Conservation (phyloP, 2,797 vertebrate genomes). For the Nasua narica region DNA sequence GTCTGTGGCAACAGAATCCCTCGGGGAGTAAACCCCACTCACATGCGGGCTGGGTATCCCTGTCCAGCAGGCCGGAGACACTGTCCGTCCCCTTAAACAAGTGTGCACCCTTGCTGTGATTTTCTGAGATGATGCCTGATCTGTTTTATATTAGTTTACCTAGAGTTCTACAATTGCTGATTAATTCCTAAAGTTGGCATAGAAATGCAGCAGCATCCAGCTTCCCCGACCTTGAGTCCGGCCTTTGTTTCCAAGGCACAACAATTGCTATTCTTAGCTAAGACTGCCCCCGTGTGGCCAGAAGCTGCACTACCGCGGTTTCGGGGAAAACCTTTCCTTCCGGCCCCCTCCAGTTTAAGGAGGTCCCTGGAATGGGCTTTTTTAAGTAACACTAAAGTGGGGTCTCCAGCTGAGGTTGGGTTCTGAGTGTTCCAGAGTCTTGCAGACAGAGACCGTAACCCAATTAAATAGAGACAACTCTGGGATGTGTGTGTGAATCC, state of each 20-base stretch:
- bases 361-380: not conserved
- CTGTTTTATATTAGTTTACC: not conserved
- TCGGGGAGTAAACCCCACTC: fast-evolving
- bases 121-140: not conserved
- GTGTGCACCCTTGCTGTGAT: fast-evolving
- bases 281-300: constrained; percentile 58
- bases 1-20: not conserved
- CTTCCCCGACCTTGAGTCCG: not conserved
- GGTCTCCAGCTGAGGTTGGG: not conserved
- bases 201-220: not conserved
- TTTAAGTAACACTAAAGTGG: not conserved
- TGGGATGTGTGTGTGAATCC: no score
- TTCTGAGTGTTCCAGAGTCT: not conserved
- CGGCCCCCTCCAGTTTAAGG: fast-evolving
- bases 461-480: not conserved
- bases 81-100: fast-evolving
- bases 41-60: fast-evolving
- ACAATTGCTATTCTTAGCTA: not conserved
- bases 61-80: fast-evolving
- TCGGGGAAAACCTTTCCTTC: no score
- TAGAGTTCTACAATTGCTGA: fast-evolving
- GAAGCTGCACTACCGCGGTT: not conserved
- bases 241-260: not conserved
- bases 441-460: not conserved
- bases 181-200: not conserved